Conservation (phyloP, 1,140 invertebrate genomes). For the Lucilia cuprina region DNA sequence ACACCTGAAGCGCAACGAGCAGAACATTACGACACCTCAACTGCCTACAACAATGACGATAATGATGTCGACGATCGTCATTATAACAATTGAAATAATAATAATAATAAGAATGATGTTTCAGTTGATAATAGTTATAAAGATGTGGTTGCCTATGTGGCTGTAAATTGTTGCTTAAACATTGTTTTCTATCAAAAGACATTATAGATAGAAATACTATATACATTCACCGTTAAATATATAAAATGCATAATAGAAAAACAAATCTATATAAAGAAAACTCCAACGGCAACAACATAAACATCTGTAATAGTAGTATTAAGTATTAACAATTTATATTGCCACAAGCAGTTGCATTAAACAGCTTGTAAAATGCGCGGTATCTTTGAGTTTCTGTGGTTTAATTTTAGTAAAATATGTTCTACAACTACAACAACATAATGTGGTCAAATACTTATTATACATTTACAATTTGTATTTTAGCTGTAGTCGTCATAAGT, state of each 20-base stretch:
- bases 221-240: background rate
- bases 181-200: no score
- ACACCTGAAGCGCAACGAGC: conserved; percentile 1
- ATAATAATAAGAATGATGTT: background rate
- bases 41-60: conserved; percentile 1
- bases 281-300: background rate
- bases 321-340: background rate
- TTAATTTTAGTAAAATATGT: background rate
- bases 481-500: no score
- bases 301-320: background rate
- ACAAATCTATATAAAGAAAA: background rate
- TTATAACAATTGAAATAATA: no score
- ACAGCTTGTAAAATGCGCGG: background rate
- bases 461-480: background rate
- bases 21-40: conserved; percentile 1
- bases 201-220: background rate
- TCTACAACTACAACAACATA: background rate
- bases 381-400: background rate
- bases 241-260: background rate
- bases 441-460: background rate
- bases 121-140: background rate
- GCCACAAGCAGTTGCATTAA: background rate
- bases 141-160: background rate
- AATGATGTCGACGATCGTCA: background rate
- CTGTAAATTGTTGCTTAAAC: background rate